Evolutionary conservation across 2,888 invertebrate species (phyloP), one percentile per base, ranked within the genome.

Genomic region (Tridacna gigas): DNA sequence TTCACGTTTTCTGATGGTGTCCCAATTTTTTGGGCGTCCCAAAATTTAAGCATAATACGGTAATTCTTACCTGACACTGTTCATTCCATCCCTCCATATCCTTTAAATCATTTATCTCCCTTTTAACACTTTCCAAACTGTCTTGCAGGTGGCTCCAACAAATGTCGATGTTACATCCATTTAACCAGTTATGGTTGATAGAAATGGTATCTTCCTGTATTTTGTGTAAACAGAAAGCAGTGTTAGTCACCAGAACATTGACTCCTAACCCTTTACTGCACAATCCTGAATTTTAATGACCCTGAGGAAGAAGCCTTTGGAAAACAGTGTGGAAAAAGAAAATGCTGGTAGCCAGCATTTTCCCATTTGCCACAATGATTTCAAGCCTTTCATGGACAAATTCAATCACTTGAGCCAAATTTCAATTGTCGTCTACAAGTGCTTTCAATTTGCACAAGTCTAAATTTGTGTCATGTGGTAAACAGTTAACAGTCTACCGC

Each of bases 161-260:
- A 66, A 95, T 94, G 80, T 96, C 94, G 85, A 98, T 96, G 94
- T 99, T 99, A 92, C 97, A 97, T 0, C 97, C 97, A 96, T 99
- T 99, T 81, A 99, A 96, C 98, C 99, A 99, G 94, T 99, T 99
- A 94, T 99, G 99, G 95, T 99, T 99, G 71, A 99, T 96, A 0
- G 99, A 99, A 92, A 99, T 97, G 5, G 99, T 98, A 93, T 99
- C 97, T 85, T 97, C 96, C 96, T 96, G 88, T 9, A 89, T 9
- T 4, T 37, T 67, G 4, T 15, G 25, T n/a, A n/a, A 60, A 9
- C 2, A 60, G 9, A 60, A 60, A 5, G 60, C 18, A 60, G 37
- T 37, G 37, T 37, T 37, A 37, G 37, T 37, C 7, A 37, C 37
- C 7, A 37, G 2, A 37, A 37, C 37, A 37, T 37, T 37, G 37